Evolutionary conservation across 2,113 vertebrate genomes (phyloP), one percentile per base, ranked within the genome.

Genomic region (Chaetodon auriga): DNA sequence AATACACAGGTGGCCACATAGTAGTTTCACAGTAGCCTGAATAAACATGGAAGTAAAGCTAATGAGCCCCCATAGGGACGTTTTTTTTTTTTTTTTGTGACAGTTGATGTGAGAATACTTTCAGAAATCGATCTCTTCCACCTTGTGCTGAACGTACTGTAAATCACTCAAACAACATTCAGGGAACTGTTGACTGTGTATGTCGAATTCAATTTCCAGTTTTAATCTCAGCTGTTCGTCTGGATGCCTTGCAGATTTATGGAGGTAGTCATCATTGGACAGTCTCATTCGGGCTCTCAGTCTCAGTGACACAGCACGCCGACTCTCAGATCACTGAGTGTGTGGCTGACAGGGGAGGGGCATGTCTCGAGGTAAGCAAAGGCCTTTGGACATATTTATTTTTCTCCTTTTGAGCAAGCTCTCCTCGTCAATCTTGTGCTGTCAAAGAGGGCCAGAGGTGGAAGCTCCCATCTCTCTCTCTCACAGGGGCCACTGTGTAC

Each of bases 361-460:
- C 64, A 60, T 55, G 68, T 76, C 63, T 63, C 5, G 25, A 83
- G 65, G 83, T 80, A 71, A 89, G 90, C 76, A 75, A 86, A 92
- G 60, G 76, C 75, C 78, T 83, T 84, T 85, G 38, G 78, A 87
- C 84, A 73, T 92, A 90, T 93, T 93, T 93, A 90, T 94, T 93
- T 93, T 91, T 86, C 86, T 91, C 85, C 84, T 91, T 93, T 94
- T 87, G 83, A 91, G 78, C 85, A 72, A 84, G 81, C 81, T 85
- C 74, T 82, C 87, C 90, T 92, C 92, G 78, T 94, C 93, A 93
- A 93, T 95, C 92, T 92, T 87, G 71, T 53, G 82, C 84, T 91
- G 93, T 95, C 91, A 90, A 55, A 70, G 78, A 86, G 78, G 86
- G 87, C 86, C 90, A 92, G 90, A 90, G 92, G 92, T 94, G 92